Evolutionary conservation across 92 coral and sea anemone species (phyloP), one percentile per base, ranked within the genome.

Genomic region (Zoanthus gigantus): DNA sequence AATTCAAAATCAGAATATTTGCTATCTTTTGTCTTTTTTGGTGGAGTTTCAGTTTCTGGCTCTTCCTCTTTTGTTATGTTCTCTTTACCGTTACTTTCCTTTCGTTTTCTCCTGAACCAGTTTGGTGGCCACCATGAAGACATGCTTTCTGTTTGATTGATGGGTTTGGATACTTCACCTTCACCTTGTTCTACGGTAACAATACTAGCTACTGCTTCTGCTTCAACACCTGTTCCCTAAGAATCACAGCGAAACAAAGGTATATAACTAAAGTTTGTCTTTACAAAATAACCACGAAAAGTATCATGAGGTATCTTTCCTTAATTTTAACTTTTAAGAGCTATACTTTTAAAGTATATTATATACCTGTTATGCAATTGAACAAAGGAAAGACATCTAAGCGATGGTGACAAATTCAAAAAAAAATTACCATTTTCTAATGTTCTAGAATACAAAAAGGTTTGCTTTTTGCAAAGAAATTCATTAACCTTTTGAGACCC

Each of bases 81-180:
- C 67, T 78, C 46, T 69, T 17, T 23, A 69, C 32, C 48, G 71
- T 47, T 77, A 9, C 48, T 82, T 47, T 50, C 83, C 50, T 65
- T 50, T 80, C 58, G 72, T 77, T 78, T 69, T 86, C 61, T 78
- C 54, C 86, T 78, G 74, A 80, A 68, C 83, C 92, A 77, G 73
- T 90, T 78, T 71, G 84, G 85, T 79, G 84, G 85, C 85, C 85
- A 81, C 85, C 85, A 81, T 1, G 85, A 66, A 34, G 85, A 56
- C 85, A 81, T 81, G n/a, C 56, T 58, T 9, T 68, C 75, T 18
- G 85, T 9, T 48, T 81, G 44, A 37, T 66, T 23, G 13, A 14
- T 6, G 37, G 75, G 42, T 67, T 81, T 81, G 29, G 75, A 11
- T 5, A 66, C 60, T 29, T 67, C 47, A 15, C 47, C 9, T 56